Evolutionary conservation across 2,888 invertebrate species (phyloP).

Genomic region (Philaethria dido): DNA sequence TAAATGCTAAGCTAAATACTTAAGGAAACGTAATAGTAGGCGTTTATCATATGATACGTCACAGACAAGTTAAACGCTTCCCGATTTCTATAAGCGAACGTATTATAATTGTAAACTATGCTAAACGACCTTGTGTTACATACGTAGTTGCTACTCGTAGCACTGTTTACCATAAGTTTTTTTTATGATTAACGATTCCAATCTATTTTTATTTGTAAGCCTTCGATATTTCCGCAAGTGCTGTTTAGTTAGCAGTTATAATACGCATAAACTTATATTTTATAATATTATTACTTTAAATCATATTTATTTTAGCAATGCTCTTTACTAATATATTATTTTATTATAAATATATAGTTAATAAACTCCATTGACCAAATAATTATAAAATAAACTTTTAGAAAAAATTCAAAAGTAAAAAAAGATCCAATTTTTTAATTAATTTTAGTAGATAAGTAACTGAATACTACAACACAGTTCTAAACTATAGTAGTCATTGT

Average conservation of each 20-base stretch:
- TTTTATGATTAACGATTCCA: constrained; percentile 31
- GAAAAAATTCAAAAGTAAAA: not conserved
- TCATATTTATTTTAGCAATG: not conserved
- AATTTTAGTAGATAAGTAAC: no score
- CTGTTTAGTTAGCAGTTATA: constrained; percentile 11
- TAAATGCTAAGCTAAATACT: constrained; percentile 9
- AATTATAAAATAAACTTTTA: not conserved
- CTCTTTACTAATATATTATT: not conserved
- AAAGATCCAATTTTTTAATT: no score
- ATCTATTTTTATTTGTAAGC: constrained; percentile 36
- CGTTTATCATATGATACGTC: constrained; percentile 50
- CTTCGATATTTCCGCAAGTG: constrained; percentile 31
- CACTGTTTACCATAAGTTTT: constrained; percentile 33
- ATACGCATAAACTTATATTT: constrained; percentile 3
- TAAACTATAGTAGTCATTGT: no score
- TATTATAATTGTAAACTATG: constrained; percentile 48
- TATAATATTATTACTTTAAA: not conserved
- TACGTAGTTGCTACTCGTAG: constrained; percentile 37
- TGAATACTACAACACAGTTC: no score
- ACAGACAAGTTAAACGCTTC: constrained; percentile 59
- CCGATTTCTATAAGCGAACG: constrained; percentile 69
- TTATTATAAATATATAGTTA: not conserved
- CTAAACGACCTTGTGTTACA: constrained; percentile 58
- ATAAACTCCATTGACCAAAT: not conserved
- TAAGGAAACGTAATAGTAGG: constrained; percentile 33